Evolutionary conservation across 2,888 invertebrate genomes (phyloP), one percentile per base, ranked within the genome.

Genomic region (Xestia c-nigrum): DNA sequence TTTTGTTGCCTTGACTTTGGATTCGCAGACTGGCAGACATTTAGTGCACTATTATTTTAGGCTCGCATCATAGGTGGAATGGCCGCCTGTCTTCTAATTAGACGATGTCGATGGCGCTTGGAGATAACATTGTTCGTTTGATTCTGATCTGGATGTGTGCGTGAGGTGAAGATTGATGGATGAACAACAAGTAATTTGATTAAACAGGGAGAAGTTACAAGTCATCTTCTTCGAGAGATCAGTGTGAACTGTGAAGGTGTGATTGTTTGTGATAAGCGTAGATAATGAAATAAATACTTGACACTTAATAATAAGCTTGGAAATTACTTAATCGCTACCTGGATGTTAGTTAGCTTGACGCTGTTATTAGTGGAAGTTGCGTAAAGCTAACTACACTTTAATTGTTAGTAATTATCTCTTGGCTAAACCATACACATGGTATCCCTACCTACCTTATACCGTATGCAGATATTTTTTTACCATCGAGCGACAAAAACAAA

Each of bases 1-100:
- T 92, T 95, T 95, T 96, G 94, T 94, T 94, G 92, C 92, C 92
- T 91, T 93, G 94, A 93, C 93, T 94, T 93, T 93, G 94, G 95
- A 95, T 95, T 94, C 95, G 93, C 95, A 94, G 95, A 95, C 95
- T 92, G 93, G 92, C 92, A 93, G 93, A 94, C 94, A 93, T 94
- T 95, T 94, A 92, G 93, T 92, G 92, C 92, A 90, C 91, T 91
- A 93, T 93, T 92, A 93, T 92, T 93, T 93, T 90, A 90, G 91
- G 91, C 88, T 88, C 90, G 88, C 91, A 87, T 91, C 91, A 90
- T 90, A 90, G 89, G 88, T 89, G 91, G 92, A 92, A 93, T 93
- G 91, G 86, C 87, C 87, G 90, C 87, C 90, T 86, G 90, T 85
- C 80, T 92, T 92, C 90, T 94, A 94, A 94, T 94, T 93, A 93